Evolutionary conservation across 2,113 vertebrate genomes (phyloP).

Genomic region (Emydura subglobosa): DNA sequence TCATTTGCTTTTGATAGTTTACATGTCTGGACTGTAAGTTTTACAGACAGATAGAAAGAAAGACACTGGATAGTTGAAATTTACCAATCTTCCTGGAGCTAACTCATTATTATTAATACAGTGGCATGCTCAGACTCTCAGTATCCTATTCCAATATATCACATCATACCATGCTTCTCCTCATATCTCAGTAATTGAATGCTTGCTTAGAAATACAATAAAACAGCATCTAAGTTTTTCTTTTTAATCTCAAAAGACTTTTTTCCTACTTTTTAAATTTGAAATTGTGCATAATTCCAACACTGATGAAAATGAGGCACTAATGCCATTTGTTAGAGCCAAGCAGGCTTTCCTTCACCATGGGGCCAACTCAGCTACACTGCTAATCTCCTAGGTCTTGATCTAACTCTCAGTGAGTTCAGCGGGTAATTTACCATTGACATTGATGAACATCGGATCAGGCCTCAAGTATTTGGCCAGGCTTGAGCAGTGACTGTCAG

Average conservation of each 20-base stretch:
- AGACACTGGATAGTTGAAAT: neutral
- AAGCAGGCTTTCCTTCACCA: neutral
- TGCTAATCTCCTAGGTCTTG: accelerated
- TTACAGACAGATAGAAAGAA: neutral
- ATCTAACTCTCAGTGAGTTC: neutral
- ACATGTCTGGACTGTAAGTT: neutral
- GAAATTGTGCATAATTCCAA: neutral
- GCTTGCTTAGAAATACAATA: neutral
- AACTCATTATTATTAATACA: neutral
- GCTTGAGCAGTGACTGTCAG: neutral
- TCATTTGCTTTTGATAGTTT: neutral
- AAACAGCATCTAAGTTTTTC: neutral
- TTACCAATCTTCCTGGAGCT: neutral
- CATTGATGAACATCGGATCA: accelerated
- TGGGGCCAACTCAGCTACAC: accelerated
- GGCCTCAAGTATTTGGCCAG: neutral
- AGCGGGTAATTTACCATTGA: neutral
- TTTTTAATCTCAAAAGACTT: neutral
- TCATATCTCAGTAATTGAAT: neutral
- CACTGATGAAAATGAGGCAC: neutral
- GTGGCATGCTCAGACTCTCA: neutral
- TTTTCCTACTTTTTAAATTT: neutral
- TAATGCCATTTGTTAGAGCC: neutral
- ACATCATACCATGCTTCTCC: neutral
- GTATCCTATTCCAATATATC: neutral